Percentiles rank a stretch among this genome's conserved stretches.
Evolutionary conservation across 2,113 vertebrate genomes (phyloP).

Genomic region (Brienomyrus longianalis): DNA sequence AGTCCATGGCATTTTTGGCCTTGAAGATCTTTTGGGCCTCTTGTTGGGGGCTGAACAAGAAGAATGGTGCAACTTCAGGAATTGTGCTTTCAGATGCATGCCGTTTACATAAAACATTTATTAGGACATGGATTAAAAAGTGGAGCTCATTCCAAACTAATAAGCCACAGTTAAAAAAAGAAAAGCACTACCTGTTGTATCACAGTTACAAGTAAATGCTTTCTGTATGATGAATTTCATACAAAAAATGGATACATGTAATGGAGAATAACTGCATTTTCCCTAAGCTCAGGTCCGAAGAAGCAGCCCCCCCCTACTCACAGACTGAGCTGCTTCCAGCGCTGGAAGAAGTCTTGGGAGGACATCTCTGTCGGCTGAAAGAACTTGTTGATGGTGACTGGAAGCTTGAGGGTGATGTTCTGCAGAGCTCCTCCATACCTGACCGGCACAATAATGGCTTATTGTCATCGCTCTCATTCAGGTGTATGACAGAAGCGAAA

Average conservation of each 20-base stretch:
- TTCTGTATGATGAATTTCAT: neutral
- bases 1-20: slow-evolving; percentile 81
- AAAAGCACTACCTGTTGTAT: neutral
- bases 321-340: slow-evolving; percentile 92
- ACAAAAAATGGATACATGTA: neutral
- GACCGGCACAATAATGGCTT: neutral
- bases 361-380: slow-evolving; percentile 89
- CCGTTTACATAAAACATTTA: neutral
- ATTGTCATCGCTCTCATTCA: neutral
- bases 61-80: too few relatives aligned
- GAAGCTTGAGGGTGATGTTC: slow-evolving; percentile 79
- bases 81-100: neutral
- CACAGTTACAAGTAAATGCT: neutral
- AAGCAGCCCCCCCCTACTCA: slow-evolving; percentile 36
- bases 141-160: neutral
- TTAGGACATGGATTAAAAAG: neutral
- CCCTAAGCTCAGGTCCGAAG: neutral
- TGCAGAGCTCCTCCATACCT: slow-evolving; percentile 84
- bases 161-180: neutral
- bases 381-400: slow-evolving; percentile 88
- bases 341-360: slow-evolving; percentile 85
- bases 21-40: slow-evolving; percentile 92
- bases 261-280: neutral
- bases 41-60: slow-evolving; percentile 69
- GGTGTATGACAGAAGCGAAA: neutral